Evolutionary conservation across 1,140 invertebrate genomes (phyloP).

Genomic region (Dreissena polymorpha): DNA sequence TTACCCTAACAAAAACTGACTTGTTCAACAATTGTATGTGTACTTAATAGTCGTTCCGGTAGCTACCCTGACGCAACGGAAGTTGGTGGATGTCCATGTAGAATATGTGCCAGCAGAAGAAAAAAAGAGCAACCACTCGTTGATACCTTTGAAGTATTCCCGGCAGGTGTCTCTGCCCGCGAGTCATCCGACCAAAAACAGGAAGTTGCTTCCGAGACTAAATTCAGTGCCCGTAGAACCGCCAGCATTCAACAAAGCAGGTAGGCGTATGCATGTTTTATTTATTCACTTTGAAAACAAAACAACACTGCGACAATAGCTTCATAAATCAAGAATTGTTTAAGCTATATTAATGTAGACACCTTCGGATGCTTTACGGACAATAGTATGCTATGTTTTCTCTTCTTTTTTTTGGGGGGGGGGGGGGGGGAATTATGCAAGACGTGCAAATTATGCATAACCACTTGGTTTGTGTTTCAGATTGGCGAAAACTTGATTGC

Average conservation of each 20-base stretch:
- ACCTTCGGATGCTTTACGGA: no score
- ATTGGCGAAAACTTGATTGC: conserved; percentile 49
- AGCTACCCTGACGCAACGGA: conserved; percentile 50
- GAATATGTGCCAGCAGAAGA: conserved; percentile 60
- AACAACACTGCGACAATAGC: background rate
- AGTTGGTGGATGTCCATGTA: conserved; percentile 57
- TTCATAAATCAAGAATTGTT: no score
- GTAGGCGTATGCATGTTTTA: background rate
- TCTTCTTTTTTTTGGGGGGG: no score
- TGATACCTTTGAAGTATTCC: background rate
- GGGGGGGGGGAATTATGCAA: no score
- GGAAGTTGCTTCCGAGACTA: conserved; percentile 7
- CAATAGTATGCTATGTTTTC: no score
- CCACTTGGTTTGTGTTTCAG: conserved; percentile 1
- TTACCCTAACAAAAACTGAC: no score
- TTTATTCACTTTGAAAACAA: background rate
- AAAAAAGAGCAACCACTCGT: conserved; percentile 11
- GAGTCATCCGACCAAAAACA: background rate
- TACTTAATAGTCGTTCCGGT: conserved; percentile 58
- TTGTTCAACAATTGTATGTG: no score
- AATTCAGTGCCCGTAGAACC: conserved; percentile 20
- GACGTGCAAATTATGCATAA: no score
- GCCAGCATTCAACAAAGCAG: background rate
- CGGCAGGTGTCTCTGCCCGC: conserved; percentile 46
- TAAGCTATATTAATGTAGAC: no score